Evolutionary conservation across 1,140 invertebrate genomes (phyloP).

Genomic region (Temnothorax longispinosus): DNA sequence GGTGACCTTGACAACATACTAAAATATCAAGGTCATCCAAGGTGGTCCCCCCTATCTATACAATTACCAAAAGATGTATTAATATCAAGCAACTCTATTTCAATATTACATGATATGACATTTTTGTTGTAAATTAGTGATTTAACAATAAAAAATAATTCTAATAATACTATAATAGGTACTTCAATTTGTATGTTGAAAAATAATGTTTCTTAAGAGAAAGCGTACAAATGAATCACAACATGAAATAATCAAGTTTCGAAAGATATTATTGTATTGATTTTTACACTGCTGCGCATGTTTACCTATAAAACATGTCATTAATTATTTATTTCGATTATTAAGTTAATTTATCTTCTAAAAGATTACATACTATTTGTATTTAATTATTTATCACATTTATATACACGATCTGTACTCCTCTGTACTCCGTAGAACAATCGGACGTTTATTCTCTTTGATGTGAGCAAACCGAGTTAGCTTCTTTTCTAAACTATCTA

Average conservation of each 20-base stretch:
- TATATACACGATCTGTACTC: neutral
- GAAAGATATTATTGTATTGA: neutral
- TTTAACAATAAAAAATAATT: neutral
- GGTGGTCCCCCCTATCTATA: no score
- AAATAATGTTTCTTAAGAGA: neutral
- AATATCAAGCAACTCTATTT: neutral
- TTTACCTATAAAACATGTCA: neutral
- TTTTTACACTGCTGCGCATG: neutral
- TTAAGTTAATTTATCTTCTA: neutral
- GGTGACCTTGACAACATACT: no score
- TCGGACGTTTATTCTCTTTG: neutral
- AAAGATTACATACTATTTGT: neutral
- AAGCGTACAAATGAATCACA: neutral
- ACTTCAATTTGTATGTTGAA: neutral
- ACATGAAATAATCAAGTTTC: neutral
- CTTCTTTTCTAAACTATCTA: neutral
- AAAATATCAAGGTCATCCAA: no score
- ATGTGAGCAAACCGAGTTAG: neutral
- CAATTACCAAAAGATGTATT: neutral
- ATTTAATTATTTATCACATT: neutral
- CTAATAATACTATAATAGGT: neutral
- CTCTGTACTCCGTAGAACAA: neutral
- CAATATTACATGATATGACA: neutral
- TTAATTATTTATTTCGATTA: conserved; percentile 8
- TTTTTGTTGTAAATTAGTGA: neutral